These are phyloP conservation scores for Lepidurus packardi DNA, from an alignment of 1,140 invertebrate species.

Conservation along the genomic window DNA sequence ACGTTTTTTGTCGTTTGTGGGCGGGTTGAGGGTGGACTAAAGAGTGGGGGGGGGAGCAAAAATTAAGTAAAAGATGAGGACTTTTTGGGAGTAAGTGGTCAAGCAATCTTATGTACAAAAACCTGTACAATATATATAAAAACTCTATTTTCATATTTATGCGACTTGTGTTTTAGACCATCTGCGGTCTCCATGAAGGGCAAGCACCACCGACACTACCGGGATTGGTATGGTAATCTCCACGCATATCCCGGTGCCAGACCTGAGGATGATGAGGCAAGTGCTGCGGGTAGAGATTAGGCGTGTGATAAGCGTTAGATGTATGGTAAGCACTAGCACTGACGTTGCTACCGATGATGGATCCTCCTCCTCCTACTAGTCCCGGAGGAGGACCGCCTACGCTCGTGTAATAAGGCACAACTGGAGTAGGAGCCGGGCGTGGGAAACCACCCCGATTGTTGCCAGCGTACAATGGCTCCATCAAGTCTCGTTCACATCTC, in stretches of 20 bases:
- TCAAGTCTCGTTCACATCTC: background rate
- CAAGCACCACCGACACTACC: background rate
- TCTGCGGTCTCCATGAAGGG: background rate
- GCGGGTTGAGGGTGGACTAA: background rate
- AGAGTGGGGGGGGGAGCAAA: background rate
- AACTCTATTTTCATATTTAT: background rate
- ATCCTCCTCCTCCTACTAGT: background rate
- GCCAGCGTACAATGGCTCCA: background rate
- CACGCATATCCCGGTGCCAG: background rate
- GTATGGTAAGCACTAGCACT: background rate
- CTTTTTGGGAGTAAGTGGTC: background rate
- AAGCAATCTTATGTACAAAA: background rate
- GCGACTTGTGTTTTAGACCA: background rate
- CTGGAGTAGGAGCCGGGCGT: background rate
- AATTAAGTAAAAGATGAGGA: background rate
- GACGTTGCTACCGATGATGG: background rate
- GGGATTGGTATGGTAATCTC: constrained; percentile 7
- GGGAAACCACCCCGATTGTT: background rate
- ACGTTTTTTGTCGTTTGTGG: background rate
- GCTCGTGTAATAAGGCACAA: constrained; percentile 11
- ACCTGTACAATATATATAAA: constrained; percentile 19
- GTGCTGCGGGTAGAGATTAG: background rate
- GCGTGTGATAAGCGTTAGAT: background rate
- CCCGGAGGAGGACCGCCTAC: background rate
- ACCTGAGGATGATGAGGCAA: constrained; percentile 7